Evolutionary conservation across 2,797 vertebrate genomes (phyloP).

Genomic region (Anolis apletophallus): DNA sequence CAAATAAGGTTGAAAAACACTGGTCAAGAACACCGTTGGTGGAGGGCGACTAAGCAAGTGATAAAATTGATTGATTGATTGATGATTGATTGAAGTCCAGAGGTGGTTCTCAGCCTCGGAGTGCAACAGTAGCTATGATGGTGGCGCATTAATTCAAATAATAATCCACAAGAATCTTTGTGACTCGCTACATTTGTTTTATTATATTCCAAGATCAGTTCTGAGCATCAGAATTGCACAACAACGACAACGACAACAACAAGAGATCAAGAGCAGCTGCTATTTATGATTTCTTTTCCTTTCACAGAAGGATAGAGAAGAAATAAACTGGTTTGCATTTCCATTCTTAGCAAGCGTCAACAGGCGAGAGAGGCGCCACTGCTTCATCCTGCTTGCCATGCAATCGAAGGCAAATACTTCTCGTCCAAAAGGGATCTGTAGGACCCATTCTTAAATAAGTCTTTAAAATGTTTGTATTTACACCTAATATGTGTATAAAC

Average conservation of each 20-base stretch:
- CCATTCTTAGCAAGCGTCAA: conserved; percentile 34
- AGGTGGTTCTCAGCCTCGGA: no score
- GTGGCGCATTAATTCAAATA: not conserved
- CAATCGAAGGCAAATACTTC: conserved; percentile 26
- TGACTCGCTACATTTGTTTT: not conserved
- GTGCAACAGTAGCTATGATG: not conserved
- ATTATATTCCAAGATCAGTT: conserved; percentile 13
- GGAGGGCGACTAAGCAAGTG: no score
- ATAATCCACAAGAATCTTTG: not conserved
- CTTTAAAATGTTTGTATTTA: conserved; percentile 66
- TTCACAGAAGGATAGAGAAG: conserved; percentile 13
- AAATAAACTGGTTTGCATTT: not conserved
- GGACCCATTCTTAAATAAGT: conserved; percentile 68
- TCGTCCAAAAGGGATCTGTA: conserved; percentile 33
- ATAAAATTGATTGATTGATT: no score
- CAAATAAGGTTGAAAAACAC: no score
- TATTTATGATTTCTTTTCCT: not conserved
- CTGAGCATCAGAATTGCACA: conserved; percentile 8
- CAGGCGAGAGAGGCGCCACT: conserved; percentile 28
- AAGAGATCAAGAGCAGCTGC: not conserved
- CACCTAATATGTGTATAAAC: conserved; percentile 44
- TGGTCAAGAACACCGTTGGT: no score
- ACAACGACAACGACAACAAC: not conserved
- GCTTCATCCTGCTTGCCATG: conserved; percentile 44
- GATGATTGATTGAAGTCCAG: no score